Evolutionary conservation across 2,888 invertebrate species (phyloP), one percentile per base, ranked within the genome.

Genomic region (Aspidapion aeneum): DNA sequence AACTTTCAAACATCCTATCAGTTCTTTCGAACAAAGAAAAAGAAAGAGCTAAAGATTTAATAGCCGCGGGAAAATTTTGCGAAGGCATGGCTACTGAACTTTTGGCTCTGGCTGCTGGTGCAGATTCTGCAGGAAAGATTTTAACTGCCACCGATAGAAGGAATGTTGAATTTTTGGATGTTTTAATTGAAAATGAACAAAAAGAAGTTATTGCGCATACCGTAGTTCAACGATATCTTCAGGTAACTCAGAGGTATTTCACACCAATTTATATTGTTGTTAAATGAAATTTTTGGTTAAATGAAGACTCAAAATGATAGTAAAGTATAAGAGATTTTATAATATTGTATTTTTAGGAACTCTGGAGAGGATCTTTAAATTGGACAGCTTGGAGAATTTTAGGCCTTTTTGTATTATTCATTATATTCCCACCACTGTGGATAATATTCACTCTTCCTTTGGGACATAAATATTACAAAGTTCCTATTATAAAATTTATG

Each of bases 401-500:
- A 79, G 86, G 97, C 69, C 88, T 99, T 76, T 92, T 99, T 81
- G 87, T 97, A 75, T 88, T 92, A 70, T 94, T 98, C 78, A 88
- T 98, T 75, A 82, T 96, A 61, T 95, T 95, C 77, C 99, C 99
- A 50, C 95, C 98, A 3, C 90, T 98, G 35, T 99, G 98, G 98
- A 84, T 98, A 71, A 90, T 93, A 58, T 95, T 98, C 80, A 96
- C 97, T 68, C 87, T 98, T 77, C 98, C 98, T 59, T 82, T 97
- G 76, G 94, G 94, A 52, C 96, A 96, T 83, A 93, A 93, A 81
- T 96, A 93, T 83, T 94, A 96, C 85, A 95, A 97, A 85, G 95
- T 98, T 75, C 99, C 99, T 63, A 98, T 99, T 77, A 97, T 99
- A 77, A 99, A 99, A 83, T 99, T 99, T 82, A 98, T 98, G 93